Base-by-base conservation (phyloP, 1,140 invertebrate species). In the Temnothorax longispinosus region DNA sequence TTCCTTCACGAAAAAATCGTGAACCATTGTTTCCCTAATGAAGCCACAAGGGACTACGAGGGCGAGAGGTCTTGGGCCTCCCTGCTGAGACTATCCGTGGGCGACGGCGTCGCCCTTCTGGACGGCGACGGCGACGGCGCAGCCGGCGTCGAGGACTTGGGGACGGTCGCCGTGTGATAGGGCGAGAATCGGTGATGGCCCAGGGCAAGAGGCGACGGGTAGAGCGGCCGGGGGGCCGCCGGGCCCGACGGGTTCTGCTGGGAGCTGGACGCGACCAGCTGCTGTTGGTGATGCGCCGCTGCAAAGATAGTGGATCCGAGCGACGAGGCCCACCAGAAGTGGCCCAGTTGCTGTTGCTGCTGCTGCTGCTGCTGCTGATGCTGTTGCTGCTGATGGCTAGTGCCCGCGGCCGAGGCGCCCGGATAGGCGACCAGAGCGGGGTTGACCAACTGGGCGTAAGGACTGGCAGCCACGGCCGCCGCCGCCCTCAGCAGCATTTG, bases 401-500 rank as follows among this genome's bases (percentile, higher is more conserved):
- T 93, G 1, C 93, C 93, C 0, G 95, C 91, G 0, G 91, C 87
- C 2, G 93, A 91, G 0, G 93, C 92, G 6, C 94, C 94, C 0
- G 95, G 95, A 47, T 96, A 94, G 0, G 27, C 27, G 27, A 95
- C 94, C 71, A 95, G 72, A 5, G 94, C 94, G 3, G 95, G 95
- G 15, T 93, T 95, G 1, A 95, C 95, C 54, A 96, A 89, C 15
- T 96, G 95, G 18, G 95, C 96, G 89, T 96, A 96, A 32, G 96
- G 96, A 5, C 95, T 96, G 3, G 95, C 95, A 0, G 96, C 96
- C 1, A 89, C 90, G 0, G 97, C 97, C 3, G 97, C 97, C 2
- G 97, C 97, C 0, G 97, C 97, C 3, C 97, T 94, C 50, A 97
- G 93, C 87, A 97, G 96, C 89, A 97, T 95, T 90, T 97, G 97